Evolutionary conservation across 2,113 vertebrate species (phyloP).

Genomic region (Psettodes erumei): DNA sequence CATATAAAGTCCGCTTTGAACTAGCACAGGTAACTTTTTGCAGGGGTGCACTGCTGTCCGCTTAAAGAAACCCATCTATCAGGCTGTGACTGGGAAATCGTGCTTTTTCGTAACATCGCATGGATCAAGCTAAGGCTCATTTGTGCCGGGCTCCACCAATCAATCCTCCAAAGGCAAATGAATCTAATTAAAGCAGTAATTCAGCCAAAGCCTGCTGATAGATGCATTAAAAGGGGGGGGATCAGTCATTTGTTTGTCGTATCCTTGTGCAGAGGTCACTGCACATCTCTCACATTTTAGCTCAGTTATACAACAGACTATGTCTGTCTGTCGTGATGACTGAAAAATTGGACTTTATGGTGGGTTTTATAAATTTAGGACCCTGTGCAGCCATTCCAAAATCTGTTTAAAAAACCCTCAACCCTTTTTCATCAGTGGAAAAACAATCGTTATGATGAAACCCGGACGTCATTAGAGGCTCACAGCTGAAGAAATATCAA

Average conservation of each 20-base stretch:
- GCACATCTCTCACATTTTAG: slow-evolving; percentile 1
- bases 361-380: neutral
- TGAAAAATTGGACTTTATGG: neutral
- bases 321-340: neutral
- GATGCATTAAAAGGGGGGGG: slow-evolving; percentile 34
- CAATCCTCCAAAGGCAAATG: slow-evolving; percentile 52
- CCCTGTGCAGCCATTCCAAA: slow-evolving; percentile 9
- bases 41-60: slow-evolving; percentile 5
- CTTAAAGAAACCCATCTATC: slow-evolving; percentile 36
- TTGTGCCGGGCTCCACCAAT: slow-evolving; percentile 47
- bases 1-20: neutral
- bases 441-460: slow-evolving; percentile 38
- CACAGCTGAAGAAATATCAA: slow-evolving; percentile 65
- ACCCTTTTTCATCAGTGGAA: neutral
- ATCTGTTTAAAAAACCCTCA: neutral
- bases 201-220: slow-evolving; percentile 37
- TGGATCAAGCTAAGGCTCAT: slow-evolving; percentile 57
- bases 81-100: slow-evolving; percentile 23
- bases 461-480: slow-evolving; percentile 42
- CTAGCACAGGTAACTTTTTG: slow-evolving; percentile 5
- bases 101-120: slow-evolving; percentile 34
- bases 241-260: slow-evolving; percentile 20
- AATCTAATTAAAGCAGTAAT: slow-evolving; percentile 58
- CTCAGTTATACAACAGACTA: slow-evolving; percentile 3
- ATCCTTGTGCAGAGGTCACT: slow-evolving; percentile 14